Conservation (phyloP, 2,888 invertebrate species). For the Tachina fera region DNA sequence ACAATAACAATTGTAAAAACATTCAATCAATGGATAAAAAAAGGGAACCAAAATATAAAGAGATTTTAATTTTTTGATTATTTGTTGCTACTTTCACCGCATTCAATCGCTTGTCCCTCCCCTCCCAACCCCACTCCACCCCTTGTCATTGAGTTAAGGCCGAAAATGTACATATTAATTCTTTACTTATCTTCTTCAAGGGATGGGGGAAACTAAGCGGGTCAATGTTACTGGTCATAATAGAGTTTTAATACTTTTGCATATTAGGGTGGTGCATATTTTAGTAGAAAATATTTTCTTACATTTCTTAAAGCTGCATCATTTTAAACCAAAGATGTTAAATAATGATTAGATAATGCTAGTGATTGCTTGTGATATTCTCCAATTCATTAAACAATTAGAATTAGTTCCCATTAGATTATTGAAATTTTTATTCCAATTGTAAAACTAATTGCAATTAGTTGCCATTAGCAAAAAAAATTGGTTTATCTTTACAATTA, state of each 20-base stretch:
- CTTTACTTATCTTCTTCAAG: not conserved
- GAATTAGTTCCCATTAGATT: no score
- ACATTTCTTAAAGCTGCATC: not conserved
- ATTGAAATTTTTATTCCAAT: no score
- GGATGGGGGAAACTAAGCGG: constrained; percentile 35
- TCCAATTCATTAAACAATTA: no score
- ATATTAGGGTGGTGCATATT: constrained; percentile 27
- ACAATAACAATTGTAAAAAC: constrained; percentile 78
- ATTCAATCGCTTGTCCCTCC: constrained; percentile 34
- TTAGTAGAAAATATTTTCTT: not conserved
- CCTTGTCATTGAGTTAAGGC: not conserved
- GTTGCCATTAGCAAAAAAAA: no score
- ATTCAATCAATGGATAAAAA: constrained; percentile 80
- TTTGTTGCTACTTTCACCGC: constrained; percentile 73
- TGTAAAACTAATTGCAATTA: no score
- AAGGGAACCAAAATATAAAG: constrained; percentile 77
- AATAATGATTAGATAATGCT: no score
- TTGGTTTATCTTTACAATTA: no score
- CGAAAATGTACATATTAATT: constrained; percentile 8
- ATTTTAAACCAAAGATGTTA: no score
- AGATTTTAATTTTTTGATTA: constrained; percentile 83
- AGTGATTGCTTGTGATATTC: no score
- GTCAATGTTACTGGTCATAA: constrained; percentile 36
- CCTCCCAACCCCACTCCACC: not conserved
- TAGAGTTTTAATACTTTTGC: constrained; percentile 19